Base-by-base conservation (phyloP, 2,113 vertebrate species). In the Struthidea cinerea region DNA sequence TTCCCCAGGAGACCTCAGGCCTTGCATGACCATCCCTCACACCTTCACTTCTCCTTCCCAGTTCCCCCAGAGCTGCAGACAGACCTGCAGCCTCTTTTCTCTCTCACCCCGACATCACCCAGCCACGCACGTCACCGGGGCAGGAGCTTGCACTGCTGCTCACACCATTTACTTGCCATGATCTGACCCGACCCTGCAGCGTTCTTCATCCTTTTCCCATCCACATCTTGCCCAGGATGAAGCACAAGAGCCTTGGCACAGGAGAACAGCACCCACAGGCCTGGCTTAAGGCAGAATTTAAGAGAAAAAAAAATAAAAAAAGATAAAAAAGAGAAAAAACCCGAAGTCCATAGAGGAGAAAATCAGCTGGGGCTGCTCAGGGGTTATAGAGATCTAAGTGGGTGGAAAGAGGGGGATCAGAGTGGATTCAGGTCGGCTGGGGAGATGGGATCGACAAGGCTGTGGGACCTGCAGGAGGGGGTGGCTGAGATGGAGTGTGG, bases 71-170 rank as follows among this genome's bases (percentile, higher is more conserved):
- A 81, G n/a, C 63, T 59, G n/a, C 60, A 60, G 60, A 7, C 7
- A 47, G 44, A 85, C 41, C 80, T 70, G 59, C 64, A 74, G 69
- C 41, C 26, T 33, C 68, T 63, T 37, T 44, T 22, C 52, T 7
- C 63, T 35, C 49, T 24, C 44, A 2, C 39, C 55, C 19, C 16
- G 5, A 3, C 17, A 44, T 10, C 35, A 4, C 24, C 2, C 53
- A 21, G n/a, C 50, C 78, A 8, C 0, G 0, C 37, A 19, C 22
- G 6, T 21, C 41, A 1, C 39, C 1, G 0, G 21, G 22, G 30
- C 52, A 21, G 33, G 30, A 55, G 12, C 76, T 14, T 17, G n/a
- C 8, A 0, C 46, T n/a, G 39, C 68, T 6, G 6, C 81, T 80
- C 63, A 15, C n/a, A 3, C 21, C 50, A 2, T 4, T 23, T 4